Percentiles rank a stretch among this genome's conserved stretches.
Conservation (phyloP, 2,113 vertebrate species). For the Epinephelus moara region DNA sequence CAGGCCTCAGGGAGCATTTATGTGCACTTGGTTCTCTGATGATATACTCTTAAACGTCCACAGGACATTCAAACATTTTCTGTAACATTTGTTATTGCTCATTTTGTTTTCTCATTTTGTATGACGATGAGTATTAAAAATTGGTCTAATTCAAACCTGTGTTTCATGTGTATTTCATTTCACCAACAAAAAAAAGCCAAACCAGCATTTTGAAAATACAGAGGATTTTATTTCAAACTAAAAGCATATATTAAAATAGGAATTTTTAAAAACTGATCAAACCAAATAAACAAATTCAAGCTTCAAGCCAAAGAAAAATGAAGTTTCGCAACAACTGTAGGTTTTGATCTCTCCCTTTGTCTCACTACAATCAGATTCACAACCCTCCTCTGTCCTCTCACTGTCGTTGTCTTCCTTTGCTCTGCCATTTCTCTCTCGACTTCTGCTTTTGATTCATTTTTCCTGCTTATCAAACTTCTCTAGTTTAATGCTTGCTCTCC, state of each 20-base stretch:
- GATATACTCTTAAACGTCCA: not conserved
- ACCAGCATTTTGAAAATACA: constrained; percentile 67
- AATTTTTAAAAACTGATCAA: constrained; percentile 31
- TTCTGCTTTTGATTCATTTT: constrained; percentile 18
- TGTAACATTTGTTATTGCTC: not conserved
- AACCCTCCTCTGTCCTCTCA: not conserved
- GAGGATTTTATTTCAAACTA: constrained; percentile 76
- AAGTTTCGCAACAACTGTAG: constrained; percentile 17
- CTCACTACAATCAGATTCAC: constrained; percentile 27
- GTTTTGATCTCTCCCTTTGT: constrained; percentile 48
- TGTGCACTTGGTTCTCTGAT: constrained; percentile 16
- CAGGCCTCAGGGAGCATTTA: constrained; percentile 45
- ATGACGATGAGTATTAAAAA: constrained; percentile 40
- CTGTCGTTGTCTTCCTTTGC: not conserved
- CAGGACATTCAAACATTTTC: constrained; percentile 7
- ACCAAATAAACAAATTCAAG: constrained; percentile 68
- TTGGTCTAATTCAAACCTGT: not conserved
- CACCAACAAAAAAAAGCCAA: not conserved
- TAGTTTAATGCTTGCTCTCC: constrained; percentile 81
- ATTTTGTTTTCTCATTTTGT: constrained; percentile 24
- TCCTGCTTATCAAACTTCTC: not conserved
- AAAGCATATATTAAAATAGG: constrained; percentile 81
- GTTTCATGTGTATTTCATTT: constrained; percentile 24
- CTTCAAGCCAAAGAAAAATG: constrained; percentile 31
- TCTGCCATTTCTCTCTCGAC: not conserved